Conservation (phyloP, 2,113 vertebrate species). For the Craseonycteris thonglongyai region DNA sequence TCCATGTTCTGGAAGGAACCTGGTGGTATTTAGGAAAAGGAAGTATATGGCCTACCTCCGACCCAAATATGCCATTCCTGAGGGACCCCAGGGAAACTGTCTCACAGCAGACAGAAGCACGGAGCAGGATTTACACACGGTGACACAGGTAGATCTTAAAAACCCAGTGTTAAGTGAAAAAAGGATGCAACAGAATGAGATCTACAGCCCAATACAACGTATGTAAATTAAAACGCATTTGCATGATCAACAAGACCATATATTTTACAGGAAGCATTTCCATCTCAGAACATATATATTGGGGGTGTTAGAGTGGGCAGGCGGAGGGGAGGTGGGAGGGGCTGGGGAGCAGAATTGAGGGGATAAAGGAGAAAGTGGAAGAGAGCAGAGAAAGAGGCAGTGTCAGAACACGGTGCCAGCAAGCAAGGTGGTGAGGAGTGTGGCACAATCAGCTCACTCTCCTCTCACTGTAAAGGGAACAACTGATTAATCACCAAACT, state of each 20-base stretch:
- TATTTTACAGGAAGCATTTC: background rate
- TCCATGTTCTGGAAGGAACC: background rate
- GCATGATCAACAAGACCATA: background rate
- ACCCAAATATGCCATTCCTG: background rate
- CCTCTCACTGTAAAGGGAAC: background rate
- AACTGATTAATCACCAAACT: accelerated
- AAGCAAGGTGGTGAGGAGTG: accelerated
- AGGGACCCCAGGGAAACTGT: too few relatives aligned
- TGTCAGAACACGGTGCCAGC: accelerated
- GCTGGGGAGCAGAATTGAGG: accelerated
- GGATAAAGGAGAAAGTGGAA: background rate
- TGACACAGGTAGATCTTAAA: background rate
- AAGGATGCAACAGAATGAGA: slow-evolving; percentile 49
- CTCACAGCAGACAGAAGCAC: accelerated
- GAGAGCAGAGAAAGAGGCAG: background rate
- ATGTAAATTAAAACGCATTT: slow-evolving; percentile 62
- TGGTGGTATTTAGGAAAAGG: background rate
- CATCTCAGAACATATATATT: background rate
- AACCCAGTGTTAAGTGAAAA: slow-evolving; percentile 15
- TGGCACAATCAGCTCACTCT: background rate
- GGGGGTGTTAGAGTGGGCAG: background rate
- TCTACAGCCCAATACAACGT: slow-evolving; percentile 42
- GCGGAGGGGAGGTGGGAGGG: background rate
- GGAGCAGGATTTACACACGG: background rate
- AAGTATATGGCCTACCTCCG: accelerated